These are phyloP conservation scores for Porites lutea DNA, from an alignment of 64 coral and sea anemone species.

Conservation along the genomic window DNA sequence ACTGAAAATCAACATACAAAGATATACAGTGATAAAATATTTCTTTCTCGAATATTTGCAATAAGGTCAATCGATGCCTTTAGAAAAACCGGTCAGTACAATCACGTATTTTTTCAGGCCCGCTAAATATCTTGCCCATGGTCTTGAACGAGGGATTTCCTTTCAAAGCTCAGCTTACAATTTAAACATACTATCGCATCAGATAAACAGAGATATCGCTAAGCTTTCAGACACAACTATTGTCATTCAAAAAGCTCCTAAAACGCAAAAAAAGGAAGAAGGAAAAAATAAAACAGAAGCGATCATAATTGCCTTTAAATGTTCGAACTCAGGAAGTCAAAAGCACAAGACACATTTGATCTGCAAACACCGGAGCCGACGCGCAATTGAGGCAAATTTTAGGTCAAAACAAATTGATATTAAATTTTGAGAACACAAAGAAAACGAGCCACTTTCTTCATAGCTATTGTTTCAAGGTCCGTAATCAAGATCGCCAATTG, in stretches of 20 bases:
- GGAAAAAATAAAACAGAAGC: not conserved
- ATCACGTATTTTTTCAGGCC: no score
- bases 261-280: not conserved
- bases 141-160: not conserved
- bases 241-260: no score
- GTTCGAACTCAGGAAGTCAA: conserved; percentile 2
- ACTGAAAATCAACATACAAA: not conserved
- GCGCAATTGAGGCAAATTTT: not conserved
- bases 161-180: not conserved
- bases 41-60: no score
- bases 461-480: not conserved
- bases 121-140: no score
- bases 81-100: no score
- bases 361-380: not conserved
- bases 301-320: not conserved
- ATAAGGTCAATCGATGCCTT: no score
- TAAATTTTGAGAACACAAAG: not conserved
- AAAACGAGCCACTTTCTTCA: not conserved
- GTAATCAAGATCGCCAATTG: not conserved
- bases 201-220: no score
- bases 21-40: not conserved
- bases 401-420: conserved; percentile 2
- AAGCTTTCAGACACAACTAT: no score
- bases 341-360: not conserved
- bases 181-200: no score